A percentile compares a stretch with the other conserved stretches of the same genome.
These are phyloP conservation scores for Ametastegia equiseti DNA, from an alignment of 2,888 invertebrate genomes.

Conservation along the genomic window DNA sequence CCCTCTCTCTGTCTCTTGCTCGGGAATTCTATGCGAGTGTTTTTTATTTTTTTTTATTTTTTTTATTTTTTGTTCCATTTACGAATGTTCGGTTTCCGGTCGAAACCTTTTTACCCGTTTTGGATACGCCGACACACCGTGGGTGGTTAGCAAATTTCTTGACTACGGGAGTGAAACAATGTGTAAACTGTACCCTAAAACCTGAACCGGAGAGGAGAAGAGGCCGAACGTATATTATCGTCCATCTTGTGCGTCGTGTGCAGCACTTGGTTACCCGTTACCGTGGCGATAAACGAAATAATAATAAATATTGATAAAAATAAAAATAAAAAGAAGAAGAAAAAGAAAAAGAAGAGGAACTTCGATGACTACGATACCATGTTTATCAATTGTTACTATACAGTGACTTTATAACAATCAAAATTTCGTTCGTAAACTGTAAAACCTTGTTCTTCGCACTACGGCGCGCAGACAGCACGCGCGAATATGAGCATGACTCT, in stretches of 20 bases:
- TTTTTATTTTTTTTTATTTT: background rate
- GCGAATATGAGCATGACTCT: constrained; percentile 75
- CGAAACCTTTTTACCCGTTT: background rate
- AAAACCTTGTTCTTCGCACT: background rate
- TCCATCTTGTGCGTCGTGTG: constrained; percentile 44
- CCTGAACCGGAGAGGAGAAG: background rate
- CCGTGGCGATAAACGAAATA: constrained; percentile 36
- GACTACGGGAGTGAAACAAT: constrained; percentile 7
- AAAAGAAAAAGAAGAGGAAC: background rate
- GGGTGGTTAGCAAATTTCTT: constrained; percentile 4
- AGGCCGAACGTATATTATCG: constrained; percentile 29
- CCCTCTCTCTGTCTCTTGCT: too few relatives aligned
- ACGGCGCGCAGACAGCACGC: constrained; percentile 30
- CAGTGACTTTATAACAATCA: constrained; percentile 25
- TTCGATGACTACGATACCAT: constrained; percentile 3
- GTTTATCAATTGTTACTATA: background rate
- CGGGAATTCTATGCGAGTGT: background rate
- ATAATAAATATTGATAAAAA: background rate
- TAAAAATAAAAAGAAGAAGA: background rate
- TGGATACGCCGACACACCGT: constrained; percentile 3
- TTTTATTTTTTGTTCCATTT: background rate
- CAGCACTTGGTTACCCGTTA: constrained; percentile 21
- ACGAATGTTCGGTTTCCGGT: constrained; percentile 11
- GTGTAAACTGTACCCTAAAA: constrained; percentile 37
- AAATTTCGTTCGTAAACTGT: constrained; percentile 23